Evolutionary conservation across 2,113 vertebrate genomes (phyloP), one percentile per base, ranked within the genome.

Genomic region (Hipposideros armiger): DNA sequence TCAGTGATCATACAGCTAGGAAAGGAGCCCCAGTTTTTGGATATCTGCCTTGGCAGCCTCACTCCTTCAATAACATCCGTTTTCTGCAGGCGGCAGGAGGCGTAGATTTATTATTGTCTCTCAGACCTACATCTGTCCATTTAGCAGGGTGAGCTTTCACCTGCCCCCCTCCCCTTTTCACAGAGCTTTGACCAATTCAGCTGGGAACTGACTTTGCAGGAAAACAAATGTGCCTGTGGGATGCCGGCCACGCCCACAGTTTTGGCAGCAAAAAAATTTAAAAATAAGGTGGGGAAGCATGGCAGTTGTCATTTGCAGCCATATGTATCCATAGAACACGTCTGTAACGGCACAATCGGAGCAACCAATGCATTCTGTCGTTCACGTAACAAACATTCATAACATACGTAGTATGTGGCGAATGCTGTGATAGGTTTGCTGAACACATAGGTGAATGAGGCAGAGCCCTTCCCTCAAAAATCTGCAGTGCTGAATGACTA

Each of bases 31-130:
- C 47, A 40, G 45, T 94, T 91, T 78, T 95, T 95, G 87, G 84
- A 56, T 42, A 24, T 40, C 83, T 62, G 81, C 66, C 56, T 85
- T 82, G 96, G 80, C 9, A 74, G 72, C 70, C 78, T 32, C 95
- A 70, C 84, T 77, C 95, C 95, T 95, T 76, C 66, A 92, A 88
- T 56, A 74, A 64, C 86, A 40, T 50, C 95, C 56, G 52, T 60
- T 97, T 97, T 98, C 95, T 54, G 86, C 95, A 76, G 73, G 60
- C 87, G 74, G 87, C 84, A 80, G 90, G 82, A 98, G 94, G 40
- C 91, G 9, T 45, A 54, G 95, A 98, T 94, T 96, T 97, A 95
- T 97, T 96, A 87, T 92, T 95, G 64, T 42, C 95, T 97, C 28
- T 45, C 30, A 40, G 30, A 84, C 66, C 52, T 96, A 2, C 42